Conservation (phyloP, 2,113 vertebrate species). For the Mastomys coucha region DNA sequence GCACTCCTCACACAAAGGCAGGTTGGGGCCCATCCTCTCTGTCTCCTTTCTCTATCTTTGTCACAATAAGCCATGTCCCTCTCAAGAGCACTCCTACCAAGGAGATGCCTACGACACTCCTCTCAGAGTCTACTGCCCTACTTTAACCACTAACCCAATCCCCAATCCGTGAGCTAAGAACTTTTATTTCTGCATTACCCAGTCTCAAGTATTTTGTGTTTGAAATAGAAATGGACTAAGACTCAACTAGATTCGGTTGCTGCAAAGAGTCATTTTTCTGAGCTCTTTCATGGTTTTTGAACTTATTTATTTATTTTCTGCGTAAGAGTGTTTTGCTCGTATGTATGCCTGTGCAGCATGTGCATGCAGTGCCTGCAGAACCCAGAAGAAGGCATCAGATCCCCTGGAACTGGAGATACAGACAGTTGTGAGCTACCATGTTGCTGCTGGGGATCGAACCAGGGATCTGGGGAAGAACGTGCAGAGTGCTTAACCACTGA, state of each 20-base stretch:
- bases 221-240: background rate
- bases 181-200: background rate
- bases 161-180: background rate
- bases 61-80: background rate
- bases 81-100: background rate
- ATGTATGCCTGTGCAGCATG: too few species aligned
- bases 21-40: background rate
- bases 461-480: too few species aligned
- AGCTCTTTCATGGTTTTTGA: background rate
- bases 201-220: background rate
- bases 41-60: background rate
- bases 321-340: too few species aligned
- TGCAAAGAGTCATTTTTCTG: background rate
- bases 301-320: too few species aligned
- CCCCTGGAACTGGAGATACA: too few species aligned
- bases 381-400: too few species aligned
- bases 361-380: too few species aligned
- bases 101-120: background rate
- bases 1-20: background rate
- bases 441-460: too few species aligned
- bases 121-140: background rate
- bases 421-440: too few species aligned
- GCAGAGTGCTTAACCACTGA: too few species aligned
- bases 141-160: background rate
- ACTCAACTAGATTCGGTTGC: background rate